Base-by-base conservation (phyloP, 1,140 invertebrate genomes). In the Atta texana region DNA sequence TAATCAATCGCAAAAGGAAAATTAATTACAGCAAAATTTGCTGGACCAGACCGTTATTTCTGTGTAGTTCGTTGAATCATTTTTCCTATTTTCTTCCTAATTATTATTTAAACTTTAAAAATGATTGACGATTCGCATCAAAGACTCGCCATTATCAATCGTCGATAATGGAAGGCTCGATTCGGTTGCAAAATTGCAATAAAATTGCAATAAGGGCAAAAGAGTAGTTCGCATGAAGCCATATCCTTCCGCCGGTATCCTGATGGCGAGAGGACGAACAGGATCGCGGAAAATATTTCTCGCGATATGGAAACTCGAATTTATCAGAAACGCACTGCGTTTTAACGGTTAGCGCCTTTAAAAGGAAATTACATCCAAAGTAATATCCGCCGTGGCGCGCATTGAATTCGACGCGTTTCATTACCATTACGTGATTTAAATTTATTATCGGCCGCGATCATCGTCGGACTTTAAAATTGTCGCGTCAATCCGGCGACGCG, bases 301-400 rank as follows among this genome's bases (percentile, higher is more conserved):
- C 55, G 39, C 69, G 80, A 84, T 74, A 84, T 72, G 55, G 39
- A 55, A 84, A 84, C 69, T 74, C 69, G 80, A 84, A 84, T 74
- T 84, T 84, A 84, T 74, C 69, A 84, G 24, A 61, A 69, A 49
- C 69, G 80, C 68, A 59, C 44, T 57, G 69, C 80, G 80, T 84
- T 84, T 84, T 84, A 84, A 84, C 80, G 69, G 69, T 74, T 84
- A 74, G 59, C 80, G 80, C 69, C 80, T 84, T 84, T 84, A 84
- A 84, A 84, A 84, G 80, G 80, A 84, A 84, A 84, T 84, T 84
- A 84, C 80, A 84, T 84, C 69, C 69, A 74, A 75, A 84, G 80
- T 84, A 84, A 84, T 84, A 84, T 84, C 80, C 80, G 80, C 69
- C 39, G 69, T 72, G 80, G 24, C 28, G 68, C 68, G 80, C 18